Base-by-base conservation (phyloP, 1,140 invertebrate genomes). In the Dufourea novaeangliae region DNA sequence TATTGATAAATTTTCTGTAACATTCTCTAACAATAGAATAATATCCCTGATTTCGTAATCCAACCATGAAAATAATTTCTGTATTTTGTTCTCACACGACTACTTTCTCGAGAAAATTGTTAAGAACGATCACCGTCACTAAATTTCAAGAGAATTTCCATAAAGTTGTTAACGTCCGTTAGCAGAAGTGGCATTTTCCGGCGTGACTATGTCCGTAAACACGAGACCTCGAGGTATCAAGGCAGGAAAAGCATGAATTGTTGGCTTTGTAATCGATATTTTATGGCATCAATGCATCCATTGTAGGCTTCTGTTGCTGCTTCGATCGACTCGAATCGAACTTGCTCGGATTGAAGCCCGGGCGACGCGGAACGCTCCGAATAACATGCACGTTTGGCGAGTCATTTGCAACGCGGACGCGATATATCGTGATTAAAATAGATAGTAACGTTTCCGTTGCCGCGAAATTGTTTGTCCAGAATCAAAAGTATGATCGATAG, bases 191-290 rank as follows among this genome's bases (percentile, higher is more conserved):
- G 12, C 69, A 62, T 46, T 71, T 72, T 50, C 59, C 14, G 29
- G 59, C 20, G 27, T n/a, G 29, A 63, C 7, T 17, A 11, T 14
- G 71, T 11, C 41, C 50, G 57, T 12, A n/a, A 44, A 8, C 70
- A 46, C 57, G 41, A 52, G 52, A 62, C 61, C 20, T 37, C 50
- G 66, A 70, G 44, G 63, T 82, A 76, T 81, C 66, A 27, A 7
- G 22, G 11, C 59, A 50, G 20, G 20, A 56, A 44, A 14, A 70
- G 63, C 25, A 44, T 66, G 54, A 74, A 72, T 68, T 90, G 88
- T 90, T 90, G 83, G 59, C 87, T 83, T 86, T 86, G 90, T 88
- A 90, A 91, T 80, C 73, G 87, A 91, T 88, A 89, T 61, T 37
- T 67, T 57, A 17, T 39, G 7, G 77, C 29, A 80, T 88, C 82